Percentiles rank a stretch among this genome's conserved stretches.
Evolutionary conservation across 1,140 invertebrate species (phyloP).

Genomic region (Meloidogyne hapla): DNA sequence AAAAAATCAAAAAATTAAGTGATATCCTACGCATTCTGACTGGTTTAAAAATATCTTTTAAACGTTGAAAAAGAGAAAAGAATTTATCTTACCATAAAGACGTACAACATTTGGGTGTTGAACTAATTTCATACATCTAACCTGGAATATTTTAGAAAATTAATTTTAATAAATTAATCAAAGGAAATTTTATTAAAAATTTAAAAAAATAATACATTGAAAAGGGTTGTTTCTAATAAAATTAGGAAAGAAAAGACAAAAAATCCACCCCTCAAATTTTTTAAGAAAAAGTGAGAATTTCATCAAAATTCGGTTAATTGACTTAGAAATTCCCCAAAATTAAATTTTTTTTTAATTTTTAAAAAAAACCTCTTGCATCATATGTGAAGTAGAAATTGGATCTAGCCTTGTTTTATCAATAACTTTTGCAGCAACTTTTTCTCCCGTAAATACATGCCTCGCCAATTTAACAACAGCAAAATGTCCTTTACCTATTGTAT

Average conservation of each 20-base stretch:
- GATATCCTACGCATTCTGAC: no score
- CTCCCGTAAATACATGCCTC: conserved; percentile 96
- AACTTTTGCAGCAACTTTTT: conserved; percentile 83
- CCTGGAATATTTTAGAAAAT: conserved; percentile 49
- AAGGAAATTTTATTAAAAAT: background rate
- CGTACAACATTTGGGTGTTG: conserved; percentile 97
- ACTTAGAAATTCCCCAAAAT: no score
- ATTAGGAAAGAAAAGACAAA: background rate
- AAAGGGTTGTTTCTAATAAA: no score
- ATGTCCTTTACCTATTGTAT: conserved; percentile 68
- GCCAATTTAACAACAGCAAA: conserved; percentile 98
- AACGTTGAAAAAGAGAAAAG: no score
- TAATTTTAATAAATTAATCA: conserved; percentile 5
- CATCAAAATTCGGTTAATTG: no score
- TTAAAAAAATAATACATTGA: background rate
- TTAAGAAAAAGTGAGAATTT: no score
- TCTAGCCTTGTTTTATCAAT: conserved; percentile 98
- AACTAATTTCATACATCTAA: conserved; percentile 96
- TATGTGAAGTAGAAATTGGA: conserved; percentile 88
- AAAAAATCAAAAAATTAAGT: no score
- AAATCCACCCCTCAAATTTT: no score
- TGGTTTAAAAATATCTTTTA: no score
- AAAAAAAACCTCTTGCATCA: conserved; percentile 79
- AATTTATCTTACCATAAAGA: conserved; percentile 76
- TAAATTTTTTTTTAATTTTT: no score